A percentile compares a stretch with the other conserved stretches of the same genome.
Conservation (phyloP, 1,140 invertebrate species). For the Lasioglossum baleicum region DNA sequence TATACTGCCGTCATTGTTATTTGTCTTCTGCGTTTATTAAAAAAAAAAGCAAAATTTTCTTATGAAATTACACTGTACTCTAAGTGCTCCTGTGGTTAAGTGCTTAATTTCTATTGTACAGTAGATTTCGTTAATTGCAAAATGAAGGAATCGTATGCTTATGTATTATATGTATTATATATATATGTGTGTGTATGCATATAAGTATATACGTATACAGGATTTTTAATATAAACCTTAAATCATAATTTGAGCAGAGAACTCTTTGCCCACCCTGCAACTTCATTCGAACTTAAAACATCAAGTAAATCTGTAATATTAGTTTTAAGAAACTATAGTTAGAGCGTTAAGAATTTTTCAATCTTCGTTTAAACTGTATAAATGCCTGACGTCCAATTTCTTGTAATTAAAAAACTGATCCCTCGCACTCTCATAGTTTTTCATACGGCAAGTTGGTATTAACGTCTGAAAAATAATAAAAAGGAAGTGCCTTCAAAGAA, state of each 20-base stretch:
- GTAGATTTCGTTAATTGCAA: slow-evolving; percentile 59
- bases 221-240: slow-evolving; percentile 55
- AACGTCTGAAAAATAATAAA: slow-evolving; percentile 90
- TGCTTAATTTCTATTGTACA: slow-evolving; percentile 75
- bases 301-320: slow-evolving; percentile 51
- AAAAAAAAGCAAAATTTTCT: slow-evolving; percentile 58
- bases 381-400: slow-evolving; percentile 73
- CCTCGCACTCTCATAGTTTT: slow-evolving; percentile 86
- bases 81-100: slow-evolving; percentile 59
- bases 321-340: slow-evolving; percentile 46
- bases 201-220: slow-evolving; percentile 18
- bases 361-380: slow-evolving; percentile 51
- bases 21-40: slow-evolving; percentile 58
- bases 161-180: slow-evolving; percentile 21
- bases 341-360: slow-evolving; percentile 48
- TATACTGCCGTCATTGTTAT: slow-evolving; percentile 52
- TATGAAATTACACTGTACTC: slow-evolving; percentile 49
- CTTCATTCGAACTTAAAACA: slow-evolving; percentile 47
- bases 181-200: slow-evolving; percentile 27
- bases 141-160: slow-evolving; percentile 53
- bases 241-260: slow-evolving; percentile 53
- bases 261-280: slow-evolving; percentile 48
- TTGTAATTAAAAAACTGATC: slow-evolving; percentile 76
- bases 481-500: slow-evolving; percentile 76
- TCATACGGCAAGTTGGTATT: slow-evolving; percentile 93